Base-by-base conservation (phyloP, 2,113 vertebrate species). In the Hyla sarda region DNA sequence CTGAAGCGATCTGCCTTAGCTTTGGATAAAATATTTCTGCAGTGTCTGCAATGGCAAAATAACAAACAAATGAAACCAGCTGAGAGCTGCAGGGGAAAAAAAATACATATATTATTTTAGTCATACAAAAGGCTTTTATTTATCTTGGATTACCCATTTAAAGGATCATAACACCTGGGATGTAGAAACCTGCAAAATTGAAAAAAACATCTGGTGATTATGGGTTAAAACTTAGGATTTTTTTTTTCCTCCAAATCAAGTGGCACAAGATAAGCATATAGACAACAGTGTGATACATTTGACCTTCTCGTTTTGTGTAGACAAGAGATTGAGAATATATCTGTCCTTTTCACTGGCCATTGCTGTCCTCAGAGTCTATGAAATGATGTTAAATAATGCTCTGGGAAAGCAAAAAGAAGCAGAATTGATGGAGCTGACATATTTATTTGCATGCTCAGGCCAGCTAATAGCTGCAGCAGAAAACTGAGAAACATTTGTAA, bases 381-480 rank as follows among this genome's bases (percentile, higher is more conserved):
- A 37, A 58, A 28, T 25, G 52, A 34, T 84, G 71, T 58, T 84
- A 56, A 84, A 84, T 62, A 84, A 65, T 21, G 56, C 34, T 74
- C 25, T 65, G 62, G 62, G 54, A 77, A 50, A 75, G 69, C 34
- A 41, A 74, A 72, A 75, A 37, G 14, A 37, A 19, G 0, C 54
- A 84, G 23, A 37, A 56, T 56, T 60, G 80, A 84, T 54, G 52
- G 67, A 45, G 50, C 50, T 84, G 82, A 54, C 82, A 21, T 60
- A 47, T 84, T 84, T 82, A 69, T 84, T 84, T 84, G 47, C 69
- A 84, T 74, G 52, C 54, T 84, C 32, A 25, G 72, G 34, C 69
- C 82, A 62, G 82, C 54, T 84, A 75, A 60, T 75, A 47, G 71
- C 67, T 41, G 32, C 69, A 56, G 67, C 54, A 37, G 65, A 67